Percentiles rank a stretch among this genome's conserved stretches.
Evolutionary conservation across 2,797 vertebrate species (phyloP).

Genomic region (Poecilia wingei): DNA sequence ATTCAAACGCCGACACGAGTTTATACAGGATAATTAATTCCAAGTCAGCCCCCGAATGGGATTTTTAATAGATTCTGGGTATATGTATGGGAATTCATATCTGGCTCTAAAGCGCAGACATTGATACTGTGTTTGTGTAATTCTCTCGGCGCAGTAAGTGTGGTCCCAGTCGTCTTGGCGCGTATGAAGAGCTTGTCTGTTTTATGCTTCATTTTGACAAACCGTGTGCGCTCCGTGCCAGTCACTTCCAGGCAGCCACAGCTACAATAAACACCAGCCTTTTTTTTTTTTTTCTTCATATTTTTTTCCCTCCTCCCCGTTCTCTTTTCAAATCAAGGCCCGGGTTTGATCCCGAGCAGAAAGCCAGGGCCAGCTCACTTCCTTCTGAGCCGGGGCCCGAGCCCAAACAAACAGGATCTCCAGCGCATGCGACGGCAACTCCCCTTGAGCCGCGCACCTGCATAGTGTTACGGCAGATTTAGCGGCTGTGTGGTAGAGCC

Average conservation of each 20-base stretch:
- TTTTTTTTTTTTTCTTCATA: conserved; percentile 18
- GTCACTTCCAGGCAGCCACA: conserved; percentile 76
- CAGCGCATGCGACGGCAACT: conserved; percentile 72
- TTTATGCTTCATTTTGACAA: conserved; percentile 71
- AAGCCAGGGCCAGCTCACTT: conserved; percentile 81
- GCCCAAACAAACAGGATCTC: conserved; percentile 89
- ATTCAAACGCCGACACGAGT: conserved; percentile 63
- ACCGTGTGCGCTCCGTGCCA: conserved; percentile 71
- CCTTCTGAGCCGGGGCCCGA: conserved; percentile 81
- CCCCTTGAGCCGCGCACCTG: conserved; percentile 82
- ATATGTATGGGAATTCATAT: conserved; percentile 48
- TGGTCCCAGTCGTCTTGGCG: conserved; percentile 68
- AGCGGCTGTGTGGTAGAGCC: conserved; percentile 27
- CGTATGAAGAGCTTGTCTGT: conserved; percentile 69
- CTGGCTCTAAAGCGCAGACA: conserved; percentile 46
- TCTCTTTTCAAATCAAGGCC: conserved; percentile 53
- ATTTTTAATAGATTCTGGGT: conserved; percentile 66
- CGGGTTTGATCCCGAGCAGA: conserved; percentile 89
- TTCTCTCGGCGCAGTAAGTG: conserved; percentile 55
- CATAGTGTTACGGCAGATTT: conserved; percentile 82
- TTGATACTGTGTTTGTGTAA: conserved; percentile 61
- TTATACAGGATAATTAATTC: conserved; percentile 60
- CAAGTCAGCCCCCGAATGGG: conserved; percentile 46
- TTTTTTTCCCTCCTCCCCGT: neutral
- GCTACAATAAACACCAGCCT: conserved; percentile 77